A percentile compares a stretch with the other conserved stretches of the same genome.
These are phyloP conservation scores for Rhincodon typus DNA, from an alignment of 2,797 vertebrate species.

Conservation along the genomic window DNA sequence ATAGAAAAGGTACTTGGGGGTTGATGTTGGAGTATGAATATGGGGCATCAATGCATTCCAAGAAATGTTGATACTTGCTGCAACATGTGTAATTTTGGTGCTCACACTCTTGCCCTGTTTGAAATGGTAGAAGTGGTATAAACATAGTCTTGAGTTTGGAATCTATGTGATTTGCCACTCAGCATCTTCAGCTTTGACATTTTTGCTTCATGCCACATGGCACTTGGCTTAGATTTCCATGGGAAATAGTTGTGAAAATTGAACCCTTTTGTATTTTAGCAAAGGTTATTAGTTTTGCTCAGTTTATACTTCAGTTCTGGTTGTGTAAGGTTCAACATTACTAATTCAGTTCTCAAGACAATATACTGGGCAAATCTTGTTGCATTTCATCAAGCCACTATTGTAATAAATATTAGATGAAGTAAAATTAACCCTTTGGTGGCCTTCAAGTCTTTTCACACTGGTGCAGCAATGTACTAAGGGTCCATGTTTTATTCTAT, in stretches of 20 bases:
- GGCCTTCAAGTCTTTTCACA: not conserved
- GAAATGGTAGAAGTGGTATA: not conserved
- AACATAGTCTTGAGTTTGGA: not conserved
- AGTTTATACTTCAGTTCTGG: not conserved
- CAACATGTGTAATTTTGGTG: not conserved
- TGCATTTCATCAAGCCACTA: slow-evolving; percentile 5
- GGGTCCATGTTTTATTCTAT: slow-evolving; percentile 9
- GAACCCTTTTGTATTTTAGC: not conserved
- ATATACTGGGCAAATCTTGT: not conserved
- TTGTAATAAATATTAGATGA: not conserved
- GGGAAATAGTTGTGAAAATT: not conserved
- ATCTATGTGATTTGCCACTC: not conserved
- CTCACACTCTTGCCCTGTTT: not conserved
- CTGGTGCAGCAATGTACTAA: not conserved
- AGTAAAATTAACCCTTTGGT: slow-evolving; percentile 28
- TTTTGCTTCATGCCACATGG: not conserved
- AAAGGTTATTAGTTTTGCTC: not conserved
- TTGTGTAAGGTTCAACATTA: slow-evolving; percentile 18
- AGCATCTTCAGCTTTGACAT: not conserved
- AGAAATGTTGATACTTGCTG: not conserved
- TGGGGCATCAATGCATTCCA: not conserved
- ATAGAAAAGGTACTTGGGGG: not conserved
- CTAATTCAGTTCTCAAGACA: slow-evolving; percentile 9
- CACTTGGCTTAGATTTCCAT: not conserved
- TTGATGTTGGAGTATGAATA: not conserved